Conservation (phyloP, 2,888 invertebrate species). For the Priocnemis perturbator region DNA sequence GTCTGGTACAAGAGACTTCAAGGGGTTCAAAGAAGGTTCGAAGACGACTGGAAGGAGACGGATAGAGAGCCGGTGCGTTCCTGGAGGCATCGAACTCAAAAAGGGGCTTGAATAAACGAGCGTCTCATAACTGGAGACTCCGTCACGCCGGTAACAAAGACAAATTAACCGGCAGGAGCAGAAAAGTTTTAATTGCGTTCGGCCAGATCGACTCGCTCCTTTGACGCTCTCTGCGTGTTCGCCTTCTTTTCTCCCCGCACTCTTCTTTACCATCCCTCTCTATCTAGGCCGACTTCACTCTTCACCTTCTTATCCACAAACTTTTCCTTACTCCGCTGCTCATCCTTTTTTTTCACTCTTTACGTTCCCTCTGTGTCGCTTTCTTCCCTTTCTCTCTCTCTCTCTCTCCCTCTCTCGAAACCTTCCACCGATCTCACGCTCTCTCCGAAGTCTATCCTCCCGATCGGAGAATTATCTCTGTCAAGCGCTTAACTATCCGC, state of each 20-base stretch:
- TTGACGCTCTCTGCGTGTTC: slow-evolving; percentile 40
- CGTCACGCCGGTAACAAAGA: slow-evolving; percentile 57
- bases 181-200: slow-evolving; percentile 71
- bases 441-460: slow-evolving; percentile 1
- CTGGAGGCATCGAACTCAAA: slow-evolving; percentile 10
- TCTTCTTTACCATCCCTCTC: not conserved
- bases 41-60: not conserved
- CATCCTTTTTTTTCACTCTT: slow-evolving; percentile 5
- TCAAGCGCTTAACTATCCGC: slow-evolving; percentile 14
- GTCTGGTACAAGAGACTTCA: no score
- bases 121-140: slow-evolving; percentile 33
- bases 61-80: no score
- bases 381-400: no score
- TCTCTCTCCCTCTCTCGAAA: slow-evolving; percentile 1
- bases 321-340: slow-evolving; percentile 12
- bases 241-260: not conserved
- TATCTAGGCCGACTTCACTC: not conserved
- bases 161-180: slow-evolving; percentile 66
- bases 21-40: no score
- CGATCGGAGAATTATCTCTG: slow-evolving; percentile 15
- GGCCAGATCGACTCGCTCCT: slow-evolving; percentile 44
- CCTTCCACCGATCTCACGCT: not conserved
- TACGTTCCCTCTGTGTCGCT: not conserved
- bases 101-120: slow-evolving; percentile 39
- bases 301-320: slow-evolving; percentile 15